phyloP scores from a whole-genome alignment of 2,797 vertebrate genomes.

The Helarctos malayanus region DNA sequence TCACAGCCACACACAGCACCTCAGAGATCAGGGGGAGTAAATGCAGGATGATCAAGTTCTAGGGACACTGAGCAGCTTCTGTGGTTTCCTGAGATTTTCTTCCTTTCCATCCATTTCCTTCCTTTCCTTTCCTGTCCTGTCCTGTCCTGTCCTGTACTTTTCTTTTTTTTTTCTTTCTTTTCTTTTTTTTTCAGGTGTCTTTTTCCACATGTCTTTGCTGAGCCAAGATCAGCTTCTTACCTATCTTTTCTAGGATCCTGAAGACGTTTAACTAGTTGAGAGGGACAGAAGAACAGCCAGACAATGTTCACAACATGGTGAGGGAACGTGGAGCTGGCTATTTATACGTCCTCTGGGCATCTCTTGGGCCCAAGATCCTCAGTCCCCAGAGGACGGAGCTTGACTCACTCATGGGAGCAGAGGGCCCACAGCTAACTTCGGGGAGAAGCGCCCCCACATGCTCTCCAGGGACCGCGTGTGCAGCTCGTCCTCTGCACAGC shows the following conservation, averaged over 20 bases:
- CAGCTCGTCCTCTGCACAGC: neutral
- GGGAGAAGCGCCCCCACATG: neutral
- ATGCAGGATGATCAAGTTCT: neutral
- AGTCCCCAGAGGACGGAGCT: neutral
- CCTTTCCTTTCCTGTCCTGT: too few relatives aligned
- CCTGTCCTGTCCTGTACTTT: too few relatives aligned
- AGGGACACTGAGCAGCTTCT: neutral
- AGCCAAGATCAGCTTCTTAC: constrained; percentile 51
- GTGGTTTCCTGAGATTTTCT: neutral
- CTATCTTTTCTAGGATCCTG: neutral
- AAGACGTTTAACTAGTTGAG: neutral
- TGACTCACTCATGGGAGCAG: neutral
- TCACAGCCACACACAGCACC: neutral
- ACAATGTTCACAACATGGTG: neutral
- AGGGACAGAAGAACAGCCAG: neutral
- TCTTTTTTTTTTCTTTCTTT: too few relatives aligned
- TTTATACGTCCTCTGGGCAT: constrained; percentile 4
- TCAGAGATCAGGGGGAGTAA: neutral
- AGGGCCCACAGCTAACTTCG: neutral
- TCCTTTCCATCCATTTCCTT: neutral
- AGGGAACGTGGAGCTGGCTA: neutral
- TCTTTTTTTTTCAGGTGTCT: neutral
- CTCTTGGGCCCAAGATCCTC: neutral
- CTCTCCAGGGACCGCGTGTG: neutral
- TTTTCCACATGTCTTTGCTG: neutral